phyloP scores from a whole-genome alignment of 1,140 invertebrate species.

The Saccostrea glomerata region DNA sequence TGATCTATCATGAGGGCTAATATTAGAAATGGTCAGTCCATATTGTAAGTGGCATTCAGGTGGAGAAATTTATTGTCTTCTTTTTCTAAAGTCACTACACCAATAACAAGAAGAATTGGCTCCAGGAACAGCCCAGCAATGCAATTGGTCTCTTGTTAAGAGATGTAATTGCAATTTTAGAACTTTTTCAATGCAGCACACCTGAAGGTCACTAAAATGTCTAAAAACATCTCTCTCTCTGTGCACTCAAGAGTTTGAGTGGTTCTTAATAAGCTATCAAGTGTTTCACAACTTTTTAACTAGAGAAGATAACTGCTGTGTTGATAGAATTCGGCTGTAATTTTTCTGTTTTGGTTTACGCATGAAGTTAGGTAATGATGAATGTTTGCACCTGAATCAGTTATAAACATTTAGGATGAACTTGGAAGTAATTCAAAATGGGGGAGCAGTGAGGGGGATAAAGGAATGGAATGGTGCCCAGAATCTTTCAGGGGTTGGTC shows the following conservation, averaged over 20 bases:
- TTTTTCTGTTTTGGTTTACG: conserved; percentile 1
- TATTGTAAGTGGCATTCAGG: background rate
- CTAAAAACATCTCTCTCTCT: background rate
- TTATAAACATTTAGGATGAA: conserved; percentile 25
- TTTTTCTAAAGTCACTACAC: background rate
- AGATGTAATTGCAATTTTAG: background rate
- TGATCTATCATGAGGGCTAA: too few species aligned
- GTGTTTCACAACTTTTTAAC: conserved; percentile 25
- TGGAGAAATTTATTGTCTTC: background rate
- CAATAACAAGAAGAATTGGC: background rate
- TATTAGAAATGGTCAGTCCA: too few species aligned
- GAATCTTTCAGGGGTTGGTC: background rate
- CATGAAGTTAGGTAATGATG: conserved; percentile 21
- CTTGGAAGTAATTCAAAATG: conserved; percentile 1
- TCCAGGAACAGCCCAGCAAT: background rate
- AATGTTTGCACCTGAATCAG: conserved; percentile 33
- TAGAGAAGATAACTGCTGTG: background rate
- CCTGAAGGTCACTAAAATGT: conserved; percentile 2
- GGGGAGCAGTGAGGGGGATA: background rate
- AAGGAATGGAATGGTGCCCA: conserved; percentile 14
- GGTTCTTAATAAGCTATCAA: conserved; percentile 14
- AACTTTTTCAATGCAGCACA: background rate
- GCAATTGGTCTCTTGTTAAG: background rate
- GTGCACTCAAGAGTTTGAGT: background rate
- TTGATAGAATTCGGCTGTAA: conserved; percentile 33